A percentile compares a stretch with the other conserved stretches of the same genome.
Evolutionary conservation across 1,140 invertebrate genomes (phyloP).

Genomic region (Oedothorax gibbosus): DNA sequence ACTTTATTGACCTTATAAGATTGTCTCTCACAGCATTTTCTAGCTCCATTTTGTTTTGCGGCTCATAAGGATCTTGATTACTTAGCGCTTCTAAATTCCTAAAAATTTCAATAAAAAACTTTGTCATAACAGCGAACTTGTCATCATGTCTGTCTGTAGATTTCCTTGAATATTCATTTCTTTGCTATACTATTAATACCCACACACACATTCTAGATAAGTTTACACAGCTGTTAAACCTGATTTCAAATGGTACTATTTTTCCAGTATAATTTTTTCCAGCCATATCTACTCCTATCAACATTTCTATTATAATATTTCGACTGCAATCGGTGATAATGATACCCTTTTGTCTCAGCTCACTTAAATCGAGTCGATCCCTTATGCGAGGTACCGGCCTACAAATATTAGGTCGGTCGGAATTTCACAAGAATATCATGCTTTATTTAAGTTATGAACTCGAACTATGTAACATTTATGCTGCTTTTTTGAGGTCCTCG

Average conservation of each 20-base stretch:
- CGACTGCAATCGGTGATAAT: conserved; percentile 22
- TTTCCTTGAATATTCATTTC: not conserved
- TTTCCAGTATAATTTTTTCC: conserved; percentile 65
- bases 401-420: conserved; percentile 8
- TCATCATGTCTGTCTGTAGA: too few relatives aligned
- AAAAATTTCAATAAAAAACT: conserved; percentile 8
- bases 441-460: not conserved
- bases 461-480: not conserved
- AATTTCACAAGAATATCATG: conserved; percentile 5
- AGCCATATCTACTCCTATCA: conserved; percentile 27
- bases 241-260: conserved; percentile 62
- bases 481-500: too few relatives aligned
- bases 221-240: conserved; percentile 66
- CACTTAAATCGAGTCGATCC: too few relatives aligned
- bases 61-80: conserved; percentile 18
- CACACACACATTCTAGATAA: conserved; percentile 66
- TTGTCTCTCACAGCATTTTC: not conserved
- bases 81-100: conserved; percentile 22
- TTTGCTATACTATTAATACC: conserved; percentile 43
- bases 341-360: conserved; percentile 6
- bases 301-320: conserved; percentile 20
- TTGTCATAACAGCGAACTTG: conserved; percentile 17
- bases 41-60: not conserved
- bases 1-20: not conserved
- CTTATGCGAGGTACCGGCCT: conserved; percentile 11